Percentiles rank a stretch among this genome's conserved stretches.
These are phyloP conservation scores for Rhinogobio ventralis DNA, from an alignment of 2,797 vertebrate species.

Conservation along the genomic window DNA sequence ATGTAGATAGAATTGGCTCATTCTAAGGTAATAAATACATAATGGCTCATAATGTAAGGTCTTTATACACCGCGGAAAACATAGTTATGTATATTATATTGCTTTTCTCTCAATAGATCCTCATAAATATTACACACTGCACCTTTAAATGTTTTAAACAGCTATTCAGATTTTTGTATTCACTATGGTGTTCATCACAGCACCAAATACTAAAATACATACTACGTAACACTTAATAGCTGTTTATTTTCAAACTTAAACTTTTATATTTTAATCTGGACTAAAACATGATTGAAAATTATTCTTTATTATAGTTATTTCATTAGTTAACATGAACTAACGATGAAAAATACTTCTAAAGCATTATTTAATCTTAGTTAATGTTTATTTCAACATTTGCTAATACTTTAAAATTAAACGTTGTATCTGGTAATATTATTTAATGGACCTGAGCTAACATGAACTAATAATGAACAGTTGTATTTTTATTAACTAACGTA, in stretches of 20 bases:
- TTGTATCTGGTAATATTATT: background rate
- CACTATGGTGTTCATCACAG: background rate
- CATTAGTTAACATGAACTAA: background rate
- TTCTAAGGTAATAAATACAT: no score
- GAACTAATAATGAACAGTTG: background rate
- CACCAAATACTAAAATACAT: background rate
- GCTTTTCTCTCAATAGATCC: no score
- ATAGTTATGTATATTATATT: no score
- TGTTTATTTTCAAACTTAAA: background rate
- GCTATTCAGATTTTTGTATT: background rate
- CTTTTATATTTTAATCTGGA: no score
- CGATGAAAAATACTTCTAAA: background rate
- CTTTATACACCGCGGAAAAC: no score
- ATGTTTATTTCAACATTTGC: background rate
- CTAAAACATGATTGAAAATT: background rate
- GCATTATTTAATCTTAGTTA: background rate
- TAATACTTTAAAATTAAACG: background rate
- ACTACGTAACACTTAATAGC: background rate
- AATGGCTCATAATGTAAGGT: no score
- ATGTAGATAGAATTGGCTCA: no score
- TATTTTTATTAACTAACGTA: background rate
- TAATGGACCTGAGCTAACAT: background rate
- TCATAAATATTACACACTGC: no score
- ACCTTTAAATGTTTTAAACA: background rate
- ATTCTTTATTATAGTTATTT: background rate